phyloP scores from a whole-genome alignment of 1,140 invertebrate genomes.

The Agrypnia vestita region DNA sequence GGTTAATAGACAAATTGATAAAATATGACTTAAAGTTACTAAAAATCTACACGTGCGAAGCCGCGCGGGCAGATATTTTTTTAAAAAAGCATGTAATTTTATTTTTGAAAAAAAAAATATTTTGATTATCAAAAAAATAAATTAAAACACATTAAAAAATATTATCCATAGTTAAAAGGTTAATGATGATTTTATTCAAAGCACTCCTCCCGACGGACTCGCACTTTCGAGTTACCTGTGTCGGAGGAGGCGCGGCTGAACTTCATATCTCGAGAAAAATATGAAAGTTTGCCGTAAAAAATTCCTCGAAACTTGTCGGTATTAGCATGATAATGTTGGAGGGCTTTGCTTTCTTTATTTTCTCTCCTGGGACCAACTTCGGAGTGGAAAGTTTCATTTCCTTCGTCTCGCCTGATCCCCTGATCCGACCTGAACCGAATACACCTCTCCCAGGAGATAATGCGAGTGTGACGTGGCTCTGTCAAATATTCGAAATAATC shows the following conservation, averaged over 20 bases:
- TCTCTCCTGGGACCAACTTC: conserved; percentile 21
- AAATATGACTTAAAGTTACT: no score
- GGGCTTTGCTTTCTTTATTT: conserved; percentile 29
- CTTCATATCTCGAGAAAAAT: conserved; percentile 25
- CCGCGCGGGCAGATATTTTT: no score
- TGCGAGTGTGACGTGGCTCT: no score
- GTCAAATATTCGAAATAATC: no score
- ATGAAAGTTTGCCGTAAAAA: conserved; percentile 24
- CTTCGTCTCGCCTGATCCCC: background rate
- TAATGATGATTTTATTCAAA: conserved; percentile 3
- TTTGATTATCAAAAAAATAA: background rate
- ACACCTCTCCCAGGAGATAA: no score
- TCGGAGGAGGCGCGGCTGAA: background rate
- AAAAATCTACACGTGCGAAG: no score
- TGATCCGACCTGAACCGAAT: no score
- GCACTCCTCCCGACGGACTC: background rate
- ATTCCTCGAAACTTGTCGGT: background rate
- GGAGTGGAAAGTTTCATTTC: conserved; percentile 46
- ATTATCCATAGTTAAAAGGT: background rate
- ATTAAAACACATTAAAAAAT: background rate
- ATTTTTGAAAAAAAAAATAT: background rate
- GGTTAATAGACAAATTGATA: no score
- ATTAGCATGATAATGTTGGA: conserved; percentile 30
- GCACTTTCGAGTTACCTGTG: no score
- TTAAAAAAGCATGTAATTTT: no score